These are phyloP conservation scores for Sarcophaga subvicina DNA, from an alignment of 2,888 invertebrate genomes.

Conservation along the genomic window DNA sequence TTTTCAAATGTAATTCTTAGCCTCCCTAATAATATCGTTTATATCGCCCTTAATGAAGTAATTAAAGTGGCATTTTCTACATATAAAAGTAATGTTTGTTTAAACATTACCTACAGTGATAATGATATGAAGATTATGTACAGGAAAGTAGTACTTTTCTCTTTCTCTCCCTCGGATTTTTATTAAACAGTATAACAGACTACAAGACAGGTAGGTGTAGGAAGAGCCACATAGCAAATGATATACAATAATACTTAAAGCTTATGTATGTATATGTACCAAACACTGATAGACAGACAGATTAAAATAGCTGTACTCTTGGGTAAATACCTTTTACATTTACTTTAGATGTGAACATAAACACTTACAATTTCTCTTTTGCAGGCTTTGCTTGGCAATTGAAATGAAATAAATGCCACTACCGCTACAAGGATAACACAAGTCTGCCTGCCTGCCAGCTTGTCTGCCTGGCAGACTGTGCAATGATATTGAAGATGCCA, in stretches of 20 bases:
- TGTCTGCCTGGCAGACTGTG: not conserved
- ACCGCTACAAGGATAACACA: not conserved
- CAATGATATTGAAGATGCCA: conserved; percentile 30
- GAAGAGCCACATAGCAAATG: not conserved
- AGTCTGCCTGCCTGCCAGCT: not conserved
- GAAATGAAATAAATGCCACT: not conserved
- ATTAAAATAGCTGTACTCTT: conserved; percentile 1
- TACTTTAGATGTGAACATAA: not conserved
- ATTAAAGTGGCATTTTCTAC: too few species aligned
- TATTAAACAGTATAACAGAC: not conserved
- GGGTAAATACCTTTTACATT: not conserved
- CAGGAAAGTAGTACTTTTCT: not conserved
- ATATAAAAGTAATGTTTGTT: too few species aligned
- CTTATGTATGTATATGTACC: not conserved
- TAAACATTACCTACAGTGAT: too few species aligned
- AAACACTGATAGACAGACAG: conserved; percentile 3
- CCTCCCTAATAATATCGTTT: too few species aligned
- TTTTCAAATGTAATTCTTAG: too few species aligned
- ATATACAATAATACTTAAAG: not conserved
- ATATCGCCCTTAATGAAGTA: too few species aligned
- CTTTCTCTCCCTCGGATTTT: not conserved
- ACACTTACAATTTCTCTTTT: not conserved
- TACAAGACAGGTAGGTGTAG: not conserved
- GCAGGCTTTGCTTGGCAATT: not conserved
- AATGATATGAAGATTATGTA: conserved; percentile 5